Percentiles rank a stretch among this genome's conserved stretches.
Conservation (phyloP, 2,797 vertebrate genomes). For the Triplophysa yarkandensis region DNA sequence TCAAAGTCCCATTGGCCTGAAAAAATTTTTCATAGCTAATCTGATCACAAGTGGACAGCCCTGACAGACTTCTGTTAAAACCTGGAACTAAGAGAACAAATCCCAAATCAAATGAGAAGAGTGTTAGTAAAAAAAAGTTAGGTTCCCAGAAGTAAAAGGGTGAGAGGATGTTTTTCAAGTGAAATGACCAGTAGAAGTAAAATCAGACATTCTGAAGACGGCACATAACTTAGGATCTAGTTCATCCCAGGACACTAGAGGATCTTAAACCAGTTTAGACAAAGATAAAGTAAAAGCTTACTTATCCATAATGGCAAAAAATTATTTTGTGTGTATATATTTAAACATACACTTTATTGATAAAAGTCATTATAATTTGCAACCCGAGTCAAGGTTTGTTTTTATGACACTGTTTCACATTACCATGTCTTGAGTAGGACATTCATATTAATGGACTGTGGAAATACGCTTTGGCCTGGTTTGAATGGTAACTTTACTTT, state of each 20-base stretch:
- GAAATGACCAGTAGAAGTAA: background rate
- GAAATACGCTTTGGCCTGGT: constrained; percentile 15
- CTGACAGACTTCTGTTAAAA: background rate
- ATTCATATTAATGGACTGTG: constrained; percentile 1
- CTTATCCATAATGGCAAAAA: background rate
- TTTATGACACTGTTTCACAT: background rate
- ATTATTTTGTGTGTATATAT: background rate
- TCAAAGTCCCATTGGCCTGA: background rate
- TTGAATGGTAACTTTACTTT: constrained; percentile 33
- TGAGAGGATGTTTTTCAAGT: background rate
- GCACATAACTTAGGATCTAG: too few species aligned
- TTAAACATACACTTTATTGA: background rate
- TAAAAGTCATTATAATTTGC: background rate
- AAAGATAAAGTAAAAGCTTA: background rate
- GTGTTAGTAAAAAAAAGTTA: background rate
- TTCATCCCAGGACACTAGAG: background rate
- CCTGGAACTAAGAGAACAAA: background rate
- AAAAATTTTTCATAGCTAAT: background rate
- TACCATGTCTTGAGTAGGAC: background rate
- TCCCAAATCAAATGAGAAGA: background rate
- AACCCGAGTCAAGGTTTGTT: background rate
- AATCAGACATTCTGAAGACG: background rate
- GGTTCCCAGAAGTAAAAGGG: background rate
- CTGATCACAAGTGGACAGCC: background rate
- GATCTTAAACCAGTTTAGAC: background rate